Evolutionary conservation across 2,888 invertebrate species (phyloP).

Genomic region (Scaeva pyrastri): DNA sequence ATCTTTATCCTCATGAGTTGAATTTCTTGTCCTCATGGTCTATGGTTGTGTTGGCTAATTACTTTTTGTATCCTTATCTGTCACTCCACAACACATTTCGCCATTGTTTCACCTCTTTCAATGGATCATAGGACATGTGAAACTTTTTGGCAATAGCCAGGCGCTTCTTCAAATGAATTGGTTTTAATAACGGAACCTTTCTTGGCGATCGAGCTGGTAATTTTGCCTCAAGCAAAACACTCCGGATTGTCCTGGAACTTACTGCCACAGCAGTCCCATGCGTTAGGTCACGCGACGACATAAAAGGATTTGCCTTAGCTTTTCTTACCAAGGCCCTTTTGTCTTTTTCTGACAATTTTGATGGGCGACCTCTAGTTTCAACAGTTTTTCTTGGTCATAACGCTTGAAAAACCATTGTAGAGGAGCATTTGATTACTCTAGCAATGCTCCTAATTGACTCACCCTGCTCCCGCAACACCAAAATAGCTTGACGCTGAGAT

Average conservation of each 20-base stretch:
- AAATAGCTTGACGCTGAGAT: too few species aligned
- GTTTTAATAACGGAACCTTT: slow-evolving; percentile 7
- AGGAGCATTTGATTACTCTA: too few species aligned
- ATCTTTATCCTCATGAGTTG: too few species aligned
- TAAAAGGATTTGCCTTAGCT: slow-evolving; percentile 1
- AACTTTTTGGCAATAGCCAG: not conserved
- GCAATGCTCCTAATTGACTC: too few species aligned
- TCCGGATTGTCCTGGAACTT: not conserved
- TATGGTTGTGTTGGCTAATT: too few species aligned
- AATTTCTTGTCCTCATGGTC: too few species aligned
- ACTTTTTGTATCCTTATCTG: too few species aligned
- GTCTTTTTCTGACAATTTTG: not conserved
- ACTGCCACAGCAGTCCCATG: not conserved
- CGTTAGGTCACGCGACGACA: not conserved
- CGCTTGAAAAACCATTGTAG: too few species aligned
- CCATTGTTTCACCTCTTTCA: slow-evolving; percentile 3
- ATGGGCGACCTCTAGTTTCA: slow-evolving; percentile 14
- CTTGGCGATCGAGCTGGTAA: slow-evolving; percentile 10
- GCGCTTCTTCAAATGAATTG: slow-evolving; percentile 8
- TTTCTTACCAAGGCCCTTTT: not conserved
- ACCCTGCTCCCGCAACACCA: too few species aligned
- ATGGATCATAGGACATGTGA: slow-evolving; percentile 2
- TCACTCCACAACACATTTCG: slow-evolving; percentile 15
- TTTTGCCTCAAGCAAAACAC: not conserved
- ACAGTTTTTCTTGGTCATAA: slow-evolving; percentile 3